Base-by-base conservation (phyloP, 2,888 invertebrate species). In the Oscheius sp. region DNA sequence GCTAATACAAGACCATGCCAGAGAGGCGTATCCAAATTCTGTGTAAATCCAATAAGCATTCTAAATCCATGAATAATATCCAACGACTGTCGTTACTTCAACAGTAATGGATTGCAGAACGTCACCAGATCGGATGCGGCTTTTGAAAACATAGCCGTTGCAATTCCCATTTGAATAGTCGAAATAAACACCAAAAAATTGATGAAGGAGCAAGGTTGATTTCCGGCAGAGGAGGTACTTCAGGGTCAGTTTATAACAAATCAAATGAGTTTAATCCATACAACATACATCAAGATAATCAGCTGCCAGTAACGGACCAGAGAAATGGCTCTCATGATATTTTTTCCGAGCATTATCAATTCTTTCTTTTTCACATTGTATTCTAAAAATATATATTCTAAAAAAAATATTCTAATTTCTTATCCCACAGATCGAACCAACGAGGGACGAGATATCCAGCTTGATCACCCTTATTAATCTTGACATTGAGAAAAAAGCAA, bases 1-100 rank as follows among this genome's bases (percentile, higher is more conserved):
- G 87, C 85, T 12, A 88, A 74, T n/a, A 75, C 29, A 16, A 87
- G 74, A 56, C 87, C 87, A 66, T 86, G 83, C 87, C 87, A 87
- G 71, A 87, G 73, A 21, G 87, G 87, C 23, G 80, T 61, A 2
- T 73, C 70, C 27, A 79, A 69, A 53, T 86, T 69, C 64, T 87
- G 86, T 2, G 86, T 86, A 74, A 87, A 87, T 1, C 73, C 52
- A 46, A 87, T 88, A 29, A 87, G 74, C 13, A 76, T 78, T 41
- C 82, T 82, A 52, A 73, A 74, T 27, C 18, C 6, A 3, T 1
- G 3, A 64, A 12, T 25, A 23, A 25, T 6, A 6, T 7, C 25
- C 16, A 64, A 45, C 18, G 35, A 29, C n/a, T n/a, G n/a, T 25
- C 2, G 49, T 73, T 72, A 84, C 80, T 84, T 86, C 52, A 87